Base-by-base conservation (phyloP, 2,888 invertebrate species). In the Phengaris arion region DNA sequence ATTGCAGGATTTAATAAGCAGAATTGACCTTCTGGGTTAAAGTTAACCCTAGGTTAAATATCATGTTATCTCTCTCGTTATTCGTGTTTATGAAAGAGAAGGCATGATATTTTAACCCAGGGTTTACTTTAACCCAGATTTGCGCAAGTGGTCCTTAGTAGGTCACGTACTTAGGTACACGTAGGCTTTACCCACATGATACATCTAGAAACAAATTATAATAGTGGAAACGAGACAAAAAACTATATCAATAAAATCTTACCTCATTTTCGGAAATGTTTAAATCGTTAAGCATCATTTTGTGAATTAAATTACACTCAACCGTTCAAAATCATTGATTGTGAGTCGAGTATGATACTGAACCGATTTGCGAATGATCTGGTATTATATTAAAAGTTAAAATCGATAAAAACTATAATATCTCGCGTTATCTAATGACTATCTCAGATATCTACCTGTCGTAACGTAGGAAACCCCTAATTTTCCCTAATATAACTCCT, bases 361-460 rank as follows among this genome's bases (percentile, higher is more conserved):
- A 64, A 64, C 12, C 5, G 64, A 64, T 64, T 64, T 64, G 35
- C 12, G 10, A 64, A 64, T 64, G 64, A 35, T 64, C 64, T 35
- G 10, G 35, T 12, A 35, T 12, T 64, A 64, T 35, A 35, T 64
- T 6, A 12, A 35, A 64, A 64, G 51, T 15, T 10, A 51, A 10
- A 70, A 70, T 70, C 48, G 69, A 70, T 70, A 70, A 70, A 70
- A 70, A 70, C 10, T 10, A 15, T 35, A 35, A 35, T 22, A 70
- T 51, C 69, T 70, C 15, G 15, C 51, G n/a, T 70, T 70, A 70
- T 70, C 69, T 35, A 35, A 12, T 64, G 64, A 12, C 64, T 35
- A 35, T 35, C 35, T 35, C 35, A 35, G 35, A 35, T 35, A 35
- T 35, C 35, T 35, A 35, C 35, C 35, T 35, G 2, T 35, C 4